These are phyloP conservation scores for Zaprionus lineosus DNA, from an alignment of 2,888 invertebrate species.

Conservation along the genomic window DNA sequence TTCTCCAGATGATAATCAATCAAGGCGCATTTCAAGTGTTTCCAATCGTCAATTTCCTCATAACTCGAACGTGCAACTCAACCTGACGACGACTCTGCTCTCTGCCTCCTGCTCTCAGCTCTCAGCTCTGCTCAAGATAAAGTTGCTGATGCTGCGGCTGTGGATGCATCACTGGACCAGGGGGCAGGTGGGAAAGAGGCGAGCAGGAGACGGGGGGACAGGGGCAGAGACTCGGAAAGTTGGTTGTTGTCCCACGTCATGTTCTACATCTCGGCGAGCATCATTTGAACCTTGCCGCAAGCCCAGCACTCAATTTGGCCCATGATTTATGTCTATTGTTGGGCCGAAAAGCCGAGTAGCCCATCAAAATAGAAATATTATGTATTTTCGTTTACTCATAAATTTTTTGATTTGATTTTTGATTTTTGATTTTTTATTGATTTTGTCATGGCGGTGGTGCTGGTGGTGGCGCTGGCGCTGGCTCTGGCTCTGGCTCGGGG, in stretches of 20 bases:
- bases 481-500: neutral
- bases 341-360: slow-evolving; percentile 62
- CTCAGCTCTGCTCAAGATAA: slow-evolving; percentile 55
- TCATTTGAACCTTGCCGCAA: slow-evolving; percentile 67
- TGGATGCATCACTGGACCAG: neutral
- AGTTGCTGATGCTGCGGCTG: slow-evolving; percentile 54
- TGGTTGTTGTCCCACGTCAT: slow-evolving; percentile 66
- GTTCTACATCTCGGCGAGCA: slow-evolving; percentile 65
- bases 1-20: slow-evolving; percentile 60
- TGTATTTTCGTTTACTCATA: slow-evolving; percentile 5
- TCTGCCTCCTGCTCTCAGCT: slow-evolving; percentile 51
- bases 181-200: slow-evolving; percentile 32
- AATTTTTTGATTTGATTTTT: slow-evolving; percentile 15
- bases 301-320: slow-evolving; percentile 46
- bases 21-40: slow-evolving; percentile 73
- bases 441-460: slow-evolving; percentile 52
- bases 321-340: slow-evolving; percentile 71
- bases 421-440: slow-evolving; percentile 52
- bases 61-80: slow-evolving; percentile 48
- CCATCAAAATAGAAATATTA: slow-evolving; percentile 33
- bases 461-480: slow-evolving; percentile 35
- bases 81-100: slow-evolving; percentile 46
- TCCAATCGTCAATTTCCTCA: slow-evolving; percentile 71
- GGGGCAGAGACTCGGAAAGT: slow-evolving; percentile 35
- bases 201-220: no score